Conservation (phyloP, 2,797 vertebrate genomes). For the Alca torda region DNA sequence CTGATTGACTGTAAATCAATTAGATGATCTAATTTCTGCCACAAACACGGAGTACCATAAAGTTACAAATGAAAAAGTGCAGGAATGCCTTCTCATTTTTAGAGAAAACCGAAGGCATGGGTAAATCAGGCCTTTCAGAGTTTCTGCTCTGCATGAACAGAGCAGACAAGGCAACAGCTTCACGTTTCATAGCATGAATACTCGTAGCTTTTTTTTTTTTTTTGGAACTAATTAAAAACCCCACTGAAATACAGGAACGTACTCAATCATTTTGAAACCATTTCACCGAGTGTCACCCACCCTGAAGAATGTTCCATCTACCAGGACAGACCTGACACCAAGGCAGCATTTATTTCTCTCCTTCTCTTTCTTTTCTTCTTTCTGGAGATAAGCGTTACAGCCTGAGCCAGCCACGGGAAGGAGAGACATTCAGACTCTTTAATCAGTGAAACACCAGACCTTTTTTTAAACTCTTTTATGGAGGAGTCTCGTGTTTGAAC, state of each 20-base stretch:
- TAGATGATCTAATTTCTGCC: slow-evolving; percentile 6
- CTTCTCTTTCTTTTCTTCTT: not conserved
- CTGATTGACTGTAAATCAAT: not conserved
- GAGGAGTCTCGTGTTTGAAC: not conserved
- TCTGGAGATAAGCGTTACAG: not conserved
- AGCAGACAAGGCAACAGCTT: not conserved
- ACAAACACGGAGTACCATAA: not conserved
- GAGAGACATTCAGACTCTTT: not conserved
- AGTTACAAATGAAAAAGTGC: not conserved
- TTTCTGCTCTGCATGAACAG: not conserved
- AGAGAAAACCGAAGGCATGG: not conserved
- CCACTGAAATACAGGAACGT: not conserved
- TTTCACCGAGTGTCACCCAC: not conserved
- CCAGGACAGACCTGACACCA: not conserved
- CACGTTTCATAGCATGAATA: not conserved
- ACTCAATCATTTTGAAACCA: not conserved
- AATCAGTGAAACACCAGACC: not conserved
- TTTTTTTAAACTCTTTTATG: not conserved
- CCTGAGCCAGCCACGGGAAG: not conserved
- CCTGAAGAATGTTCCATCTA: not conserved
- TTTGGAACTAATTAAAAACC: not conserved
- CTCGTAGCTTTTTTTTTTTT: not conserved
- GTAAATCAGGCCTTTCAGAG: not conserved
- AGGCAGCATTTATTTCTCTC: not conserved
- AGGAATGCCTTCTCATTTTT: not conserved